A percentile compares a stretch with the other conserved stretches of the same genome.
These are phyloP conservation scores for Porites lutea DNA, from an alignment of 64 coral and sea anemone genomes.

Conservation along the genomic window DNA sequence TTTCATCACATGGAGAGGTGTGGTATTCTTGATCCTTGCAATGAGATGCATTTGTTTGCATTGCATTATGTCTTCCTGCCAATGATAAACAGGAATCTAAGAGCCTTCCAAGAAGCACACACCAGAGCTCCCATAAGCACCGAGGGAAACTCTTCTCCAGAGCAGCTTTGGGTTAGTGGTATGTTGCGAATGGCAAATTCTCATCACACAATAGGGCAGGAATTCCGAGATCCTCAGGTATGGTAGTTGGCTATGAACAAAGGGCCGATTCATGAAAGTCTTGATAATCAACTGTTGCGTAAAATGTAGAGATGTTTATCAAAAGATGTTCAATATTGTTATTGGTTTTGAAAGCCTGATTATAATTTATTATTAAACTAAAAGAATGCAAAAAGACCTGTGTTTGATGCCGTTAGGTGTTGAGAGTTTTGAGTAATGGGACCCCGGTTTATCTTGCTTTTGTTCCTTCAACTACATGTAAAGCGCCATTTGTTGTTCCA, in stretches of 20 bases:
- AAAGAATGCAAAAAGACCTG: neutral
- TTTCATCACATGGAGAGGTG: constrained; percentile 29
- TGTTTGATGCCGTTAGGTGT: neutral
- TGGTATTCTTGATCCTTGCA: constrained; percentile 40
- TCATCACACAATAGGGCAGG: constrained; percentile 8
- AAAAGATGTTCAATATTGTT: neutral
- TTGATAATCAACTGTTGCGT: neutral
- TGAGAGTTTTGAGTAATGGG: constrained; percentile 6
- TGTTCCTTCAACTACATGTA: neutral
- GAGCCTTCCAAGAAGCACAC: constrained; percentile 8
- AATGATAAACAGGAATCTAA: constrained; percentile 52
- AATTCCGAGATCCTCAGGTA: constrained; percentile 34
- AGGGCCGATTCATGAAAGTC: neutral
- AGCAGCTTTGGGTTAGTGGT: constrained; percentile 31
- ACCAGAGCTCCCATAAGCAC: neutral
- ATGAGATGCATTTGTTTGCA: constrained; percentile 30
- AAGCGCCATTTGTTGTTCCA: neutral
- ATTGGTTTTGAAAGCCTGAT: constrained; percentile 26
- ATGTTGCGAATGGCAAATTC: neutral
- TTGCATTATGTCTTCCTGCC: constrained; percentile 46
- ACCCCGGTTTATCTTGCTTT: constrained; percentile 17
- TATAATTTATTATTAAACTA: neutral
- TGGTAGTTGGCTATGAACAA: neutral
- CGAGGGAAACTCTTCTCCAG: neutral
- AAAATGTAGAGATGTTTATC: neutral